Base-by-base conservation (phyloP, 2,888 invertebrate genomes). In the Atethmia centrago region DNA sequence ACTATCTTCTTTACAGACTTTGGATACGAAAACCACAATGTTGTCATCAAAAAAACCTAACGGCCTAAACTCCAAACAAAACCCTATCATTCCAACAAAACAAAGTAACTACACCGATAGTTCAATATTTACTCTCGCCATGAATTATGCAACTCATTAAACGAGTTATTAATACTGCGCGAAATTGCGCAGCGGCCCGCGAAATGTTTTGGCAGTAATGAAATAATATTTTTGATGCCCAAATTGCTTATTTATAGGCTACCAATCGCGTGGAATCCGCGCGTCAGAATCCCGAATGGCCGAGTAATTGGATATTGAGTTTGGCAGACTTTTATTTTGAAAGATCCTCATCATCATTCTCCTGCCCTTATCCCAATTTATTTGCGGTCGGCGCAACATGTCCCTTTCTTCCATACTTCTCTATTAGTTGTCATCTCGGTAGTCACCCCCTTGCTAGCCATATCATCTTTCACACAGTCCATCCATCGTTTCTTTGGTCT, bases 101-200 rank as follows among this genome's bases (percentile, higher is more conserved):
- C 31, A 21, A 61, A 62, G 53, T 77, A 66, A 53, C 31, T 51
- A n/a, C 36, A 49, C 70, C 79, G 40, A 77, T 83, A 77, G 80
- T 82, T 80, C 73, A 84, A 80, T 85, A 85, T 86, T 82, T 74
- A 84, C 82, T 74, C 62, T 64, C 40, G 40, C 36, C 58, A 83
- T 87, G 72, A 88, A 87, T 86, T 75, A 85, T 84, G 80, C 86
- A 84, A 83, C 83, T 87, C 87, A 88, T 88, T 88, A 84, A 85
- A 79, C 84, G 80, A 74, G 73, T 82, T 88, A 86, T 87, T 88
- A 90, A 88, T 87, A 88, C 83, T 73, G 80, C 77, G 67, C 71
- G 69, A 80, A 70, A 75, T 75, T 78, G 77, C 75, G 53, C 71
- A 80, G 68, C 81, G 79, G 79, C 70, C 71, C 74, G 66, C 71